Evolutionary conservation across 2,797 vertebrate species (phyloP), one percentile per base, ranked within the genome.

Genomic region (Parotocinclus haroldoi): DNA sequence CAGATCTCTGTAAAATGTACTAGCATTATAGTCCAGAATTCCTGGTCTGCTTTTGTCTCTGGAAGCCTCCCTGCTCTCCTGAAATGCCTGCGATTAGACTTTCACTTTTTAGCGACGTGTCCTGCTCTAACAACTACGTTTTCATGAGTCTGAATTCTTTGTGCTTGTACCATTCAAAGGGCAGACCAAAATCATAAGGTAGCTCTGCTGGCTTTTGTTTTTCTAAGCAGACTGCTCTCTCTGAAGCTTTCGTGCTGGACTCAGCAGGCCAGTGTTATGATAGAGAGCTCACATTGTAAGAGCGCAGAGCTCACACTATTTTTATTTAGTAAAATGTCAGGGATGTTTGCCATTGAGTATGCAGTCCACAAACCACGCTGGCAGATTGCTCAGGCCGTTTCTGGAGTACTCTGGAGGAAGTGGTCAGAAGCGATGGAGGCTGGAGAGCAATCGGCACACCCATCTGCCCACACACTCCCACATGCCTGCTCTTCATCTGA

Each of bases 371-470:
- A 71, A 74, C 66, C 73, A 66, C 63, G 37, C 44, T 58, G 62
- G 64, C 70, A 37, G 59, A 57, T 39, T 16, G 50, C 54, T 68
- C 14, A 63, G 57, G 10, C 62, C 36, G 55, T 62, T 61, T 66
- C 63, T 77, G 63, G 69, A 67, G 59, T 72, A 40, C 13, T 44
- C 38, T 66, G 45, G 60, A 75, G 74, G 75, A 66, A 73, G 76
- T 56, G 75, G 71, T 76, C 58, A 61, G 66, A 73, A 18, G 42
- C 65, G 68, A 72, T 56, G 36, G 59, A 74, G 71, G 63, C 56
- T 40, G 10, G 36, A 16, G 19, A 62, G 36, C 63, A 69, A 37
- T n/a, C 5, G 72, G 61, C 76, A 71, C 69, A 71, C 71, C 79
- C 76, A 66, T 72, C 66, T 69, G 67, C 40, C 58, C 45, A 18